Evolutionary conservation across 2,797 vertebrate species (phyloP).

Genomic region (Enteromius viviparus): DNA sequence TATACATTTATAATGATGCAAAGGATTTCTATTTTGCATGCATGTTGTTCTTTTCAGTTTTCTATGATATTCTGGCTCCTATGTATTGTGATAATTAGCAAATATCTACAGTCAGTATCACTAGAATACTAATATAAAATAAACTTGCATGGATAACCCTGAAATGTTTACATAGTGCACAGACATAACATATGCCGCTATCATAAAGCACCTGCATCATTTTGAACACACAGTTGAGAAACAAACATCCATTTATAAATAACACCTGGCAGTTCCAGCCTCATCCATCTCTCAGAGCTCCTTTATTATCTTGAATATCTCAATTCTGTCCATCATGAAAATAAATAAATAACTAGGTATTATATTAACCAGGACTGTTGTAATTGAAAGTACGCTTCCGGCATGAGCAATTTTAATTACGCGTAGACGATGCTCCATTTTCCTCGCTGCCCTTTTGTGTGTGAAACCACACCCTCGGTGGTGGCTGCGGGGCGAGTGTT

Average conservation of each 20-base stretch:
- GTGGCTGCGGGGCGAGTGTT: constrained; percentile 59
- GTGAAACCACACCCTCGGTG: constrained; percentile 27
- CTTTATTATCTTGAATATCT: constrained; percentile 11
- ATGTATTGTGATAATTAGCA: neutral
- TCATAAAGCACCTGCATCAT: neutral
- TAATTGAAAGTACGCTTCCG: constrained; percentile 64
- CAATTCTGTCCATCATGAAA: constrained; percentile 50
- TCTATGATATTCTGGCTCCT: neutral
- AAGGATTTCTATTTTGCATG: neutral
- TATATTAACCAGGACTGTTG: constrained; percentile 64
- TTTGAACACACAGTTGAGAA: neutral
- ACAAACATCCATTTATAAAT: neutral
- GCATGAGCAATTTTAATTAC: constrained; percentile 67
- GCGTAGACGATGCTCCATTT: constrained; percentile 61
- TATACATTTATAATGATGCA: neutral
- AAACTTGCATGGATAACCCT: neutral
- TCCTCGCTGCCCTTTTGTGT: constrained; percentile 58
- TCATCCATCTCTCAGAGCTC: neutral
- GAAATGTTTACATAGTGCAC: neutral
- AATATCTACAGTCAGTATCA: neutral
- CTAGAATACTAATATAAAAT: neutral
- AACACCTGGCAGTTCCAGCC: constrained; percentile 1
- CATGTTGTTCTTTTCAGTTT: neutral
- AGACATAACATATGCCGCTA: neutral
- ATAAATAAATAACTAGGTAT: constrained; percentile 54